Evolutionary conservation across 1,140 invertebrate species (phyloP).

Genomic region (Bradysia coprophila): DNA sequence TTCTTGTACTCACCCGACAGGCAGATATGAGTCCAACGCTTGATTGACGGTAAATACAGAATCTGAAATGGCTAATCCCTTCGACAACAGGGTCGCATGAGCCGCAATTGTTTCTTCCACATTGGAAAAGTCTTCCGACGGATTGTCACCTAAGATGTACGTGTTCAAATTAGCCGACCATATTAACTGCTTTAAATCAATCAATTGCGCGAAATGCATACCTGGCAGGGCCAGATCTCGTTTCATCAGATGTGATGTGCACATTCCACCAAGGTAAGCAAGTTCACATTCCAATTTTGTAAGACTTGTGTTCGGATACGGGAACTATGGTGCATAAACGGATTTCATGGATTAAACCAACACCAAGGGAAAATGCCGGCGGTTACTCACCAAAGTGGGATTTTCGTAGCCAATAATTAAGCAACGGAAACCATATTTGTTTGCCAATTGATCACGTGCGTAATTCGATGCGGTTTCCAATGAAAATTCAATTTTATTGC

Average conservation of each 20-base stretch:
- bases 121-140: conserved; percentile 47
- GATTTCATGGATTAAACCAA: too few species aligned
- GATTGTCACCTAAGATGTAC: conserved; percentile 41
- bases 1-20: conserved; percentile 56
- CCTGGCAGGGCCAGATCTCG: conserved; percentile 60
- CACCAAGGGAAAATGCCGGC: too few species aligned
- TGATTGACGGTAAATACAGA: conserved; percentile 66
- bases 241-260: conserved; percentile 72
- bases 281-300: conserved; percentile 78
- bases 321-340: too few species aligned
- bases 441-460: conserved; percentile 73
- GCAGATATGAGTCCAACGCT: conserved; percentile 75
- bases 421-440: conserved; percentile 79
- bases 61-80: conserved; percentile 78
- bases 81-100: conserved; percentile 59
- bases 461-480: conserved; percentile 91
- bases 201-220: conserved; percentile 9
- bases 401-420: conserved; percentile 85
- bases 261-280: conserved; percentile 77
- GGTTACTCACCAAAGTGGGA: conserved; percentile 27
- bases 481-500: conserved; percentile 87
- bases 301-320: conserved; percentile 29
- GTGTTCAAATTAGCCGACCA: not conserved
- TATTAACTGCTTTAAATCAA: not conserved
- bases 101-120: conserved; percentile 56